A percentile compares a stretch with the other conserved stretches of the same genome.
Evolutionary conservation across 2,888 invertebrate genomes (phyloP).

Genomic region (Nysson spinosus): DNA sequence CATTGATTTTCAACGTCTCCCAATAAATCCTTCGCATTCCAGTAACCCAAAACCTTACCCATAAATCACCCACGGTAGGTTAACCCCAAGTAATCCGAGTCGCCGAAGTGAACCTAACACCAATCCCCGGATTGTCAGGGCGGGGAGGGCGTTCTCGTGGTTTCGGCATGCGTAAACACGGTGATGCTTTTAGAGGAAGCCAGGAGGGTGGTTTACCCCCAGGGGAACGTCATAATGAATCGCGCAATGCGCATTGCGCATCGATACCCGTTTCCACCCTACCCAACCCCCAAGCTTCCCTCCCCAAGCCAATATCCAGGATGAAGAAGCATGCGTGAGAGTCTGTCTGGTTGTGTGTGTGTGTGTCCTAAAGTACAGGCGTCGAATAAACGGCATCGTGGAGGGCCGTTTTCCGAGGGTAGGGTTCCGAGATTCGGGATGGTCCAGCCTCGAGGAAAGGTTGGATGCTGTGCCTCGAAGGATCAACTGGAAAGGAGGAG

Average conservation of each 20-base stretch:
- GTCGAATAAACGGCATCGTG: constrained; percentile 11
- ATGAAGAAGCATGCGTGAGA: constrained; percentile 42
- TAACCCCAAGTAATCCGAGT: no score
- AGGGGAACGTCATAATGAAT: constrained; percentile 37
- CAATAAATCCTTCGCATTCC: no score
- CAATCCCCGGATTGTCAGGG: constrained; percentile 29
- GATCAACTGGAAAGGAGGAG: constrained; percentile 43
- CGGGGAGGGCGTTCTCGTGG: constrained; percentile 24
- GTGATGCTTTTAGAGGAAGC: no score
- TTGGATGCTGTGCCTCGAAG: no score
- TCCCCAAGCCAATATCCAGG: constrained; percentile 12
- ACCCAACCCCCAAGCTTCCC: constrained; percentile 7
- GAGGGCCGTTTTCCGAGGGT: constrained; percentile 27
- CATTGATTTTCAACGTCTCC: no score
- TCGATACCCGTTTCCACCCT: constrained; percentile 26
- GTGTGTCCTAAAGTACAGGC: background rate
- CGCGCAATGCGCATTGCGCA: constrained; percentile 52
- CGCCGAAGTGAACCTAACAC: constrained; percentile 7
- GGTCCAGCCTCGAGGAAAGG: constrained; percentile 28
- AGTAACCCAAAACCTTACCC: no score
- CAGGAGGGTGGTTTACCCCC: constrained; percentile 9
- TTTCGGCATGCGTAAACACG: constrained; percentile 50
- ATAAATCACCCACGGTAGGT: no score
- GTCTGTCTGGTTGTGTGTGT: background rate
- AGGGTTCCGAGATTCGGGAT: constrained; percentile 23